phyloP scores from a whole-genome alignment of 2,888 invertebrate genomes.

The Phania funesta region DNA sequence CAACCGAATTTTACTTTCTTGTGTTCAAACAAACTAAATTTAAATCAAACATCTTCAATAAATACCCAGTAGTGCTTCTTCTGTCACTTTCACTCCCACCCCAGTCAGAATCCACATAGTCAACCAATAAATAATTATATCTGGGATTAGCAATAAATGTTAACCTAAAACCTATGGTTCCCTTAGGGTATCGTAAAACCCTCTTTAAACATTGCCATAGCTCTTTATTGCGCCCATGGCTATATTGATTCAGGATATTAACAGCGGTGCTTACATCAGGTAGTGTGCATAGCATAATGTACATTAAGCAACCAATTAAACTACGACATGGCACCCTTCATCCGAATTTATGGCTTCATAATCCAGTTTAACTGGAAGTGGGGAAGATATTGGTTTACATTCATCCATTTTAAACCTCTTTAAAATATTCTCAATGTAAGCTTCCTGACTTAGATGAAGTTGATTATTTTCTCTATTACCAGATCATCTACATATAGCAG shows the following conservation, averaged over 20 bases:
- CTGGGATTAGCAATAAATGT: neutral
- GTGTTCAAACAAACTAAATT: no score
- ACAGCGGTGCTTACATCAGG: no score
- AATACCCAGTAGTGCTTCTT: no score
- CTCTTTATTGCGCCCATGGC: constrained; percentile 49
- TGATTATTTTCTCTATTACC: constrained; percentile 64
- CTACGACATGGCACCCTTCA: constrained; percentile 49
- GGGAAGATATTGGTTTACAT: neutral
- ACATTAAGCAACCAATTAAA: constrained; percentile 60
- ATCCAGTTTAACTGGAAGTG: neutral
- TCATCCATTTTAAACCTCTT: constrained; percentile 27
- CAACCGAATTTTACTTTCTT: constrained; percentile 4
- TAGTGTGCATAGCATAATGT: constrained; percentile 52
- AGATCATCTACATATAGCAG: constrained; percentile 68
- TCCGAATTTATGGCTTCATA: constrained; percentile 18
- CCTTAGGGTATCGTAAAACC: no score
- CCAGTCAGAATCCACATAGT: neutral
- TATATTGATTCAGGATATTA: constrained; percentile 56
- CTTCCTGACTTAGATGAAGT: constrained; percentile 61
- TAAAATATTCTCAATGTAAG: constrained; percentile 58
- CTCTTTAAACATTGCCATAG: no score
- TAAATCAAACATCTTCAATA: no score
- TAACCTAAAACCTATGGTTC: no score
- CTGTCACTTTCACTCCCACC: no score
- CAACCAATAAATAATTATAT: neutral